phyloP scores from a whole-genome alignment of 2,888 invertebrate species.

The Dione juno region DNA sequence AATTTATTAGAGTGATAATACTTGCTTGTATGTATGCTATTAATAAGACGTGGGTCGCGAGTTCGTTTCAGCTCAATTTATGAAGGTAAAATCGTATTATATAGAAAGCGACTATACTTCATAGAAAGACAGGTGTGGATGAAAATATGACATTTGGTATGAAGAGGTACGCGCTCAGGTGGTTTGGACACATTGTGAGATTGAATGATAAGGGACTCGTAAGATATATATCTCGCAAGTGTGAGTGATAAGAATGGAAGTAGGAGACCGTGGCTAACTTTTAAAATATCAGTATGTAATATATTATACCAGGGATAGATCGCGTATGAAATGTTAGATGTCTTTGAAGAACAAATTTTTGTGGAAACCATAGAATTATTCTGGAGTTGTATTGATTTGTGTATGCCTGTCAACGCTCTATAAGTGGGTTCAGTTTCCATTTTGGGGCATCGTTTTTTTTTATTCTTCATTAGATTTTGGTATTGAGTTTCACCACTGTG shows the following conservation, averaged over 20 bases:
- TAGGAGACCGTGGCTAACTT: not conserved
- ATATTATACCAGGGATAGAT: not conserved
- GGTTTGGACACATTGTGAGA: constrained; percentile 4
- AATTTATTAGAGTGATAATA: constrained; percentile 19
- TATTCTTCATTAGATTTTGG: too few relatives aligned
- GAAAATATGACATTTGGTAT: not conserved
- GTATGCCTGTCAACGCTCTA: too few relatives aligned
- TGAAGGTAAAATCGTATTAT: not conserved
- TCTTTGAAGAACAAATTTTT: not conserved
- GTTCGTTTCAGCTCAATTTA: not conserved
- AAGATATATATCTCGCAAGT: not conserved
- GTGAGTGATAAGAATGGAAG: not conserved
- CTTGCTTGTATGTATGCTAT: not conserved
- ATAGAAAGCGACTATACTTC: not conserved
- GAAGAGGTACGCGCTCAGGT: not conserved
- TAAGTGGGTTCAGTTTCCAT: too few relatives aligned
- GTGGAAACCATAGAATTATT: too few relatives aligned
- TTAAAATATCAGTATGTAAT: not conserved
- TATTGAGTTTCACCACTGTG: too few relatives aligned
- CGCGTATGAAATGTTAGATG: not conserved
- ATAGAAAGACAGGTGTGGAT: not conserved
- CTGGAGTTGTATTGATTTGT: too few relatives aligned
- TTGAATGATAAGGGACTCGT: not conserved
- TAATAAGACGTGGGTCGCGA: not conserved
- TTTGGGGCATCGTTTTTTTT: too few relatives aligned